Evolutionary conservation across 2,113 vertebrate genomes (phyloP), one percentile per base, ranked within the genome.

Genomic region (Chinchilla lanigera): DNA sequence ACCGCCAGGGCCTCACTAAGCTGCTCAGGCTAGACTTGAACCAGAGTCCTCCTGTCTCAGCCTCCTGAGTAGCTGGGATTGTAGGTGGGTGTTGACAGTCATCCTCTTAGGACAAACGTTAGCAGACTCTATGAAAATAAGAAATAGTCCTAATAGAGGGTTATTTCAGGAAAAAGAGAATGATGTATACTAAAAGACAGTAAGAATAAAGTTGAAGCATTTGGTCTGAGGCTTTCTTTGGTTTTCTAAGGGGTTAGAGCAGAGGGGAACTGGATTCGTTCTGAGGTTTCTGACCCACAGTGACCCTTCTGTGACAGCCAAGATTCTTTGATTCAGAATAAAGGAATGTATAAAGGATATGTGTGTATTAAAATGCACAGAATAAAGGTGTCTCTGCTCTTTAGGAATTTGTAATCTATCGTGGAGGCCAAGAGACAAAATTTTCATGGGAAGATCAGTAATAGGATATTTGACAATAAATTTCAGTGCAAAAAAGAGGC

Each of bases 341-440:
- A 56, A 56, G n/a, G 30, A 47, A 80, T 47, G 13, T 47, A 17
- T 78, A 87, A 77, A 56, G 30, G 22, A 22, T 22, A 4, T 63
- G 13, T 85, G 17, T 87, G 1, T 75, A 35, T 41, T 75, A 82
- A 93, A 50, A 67, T 65, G n/a, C 65, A 24, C 47, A 89, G 56
- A 93, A 54, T 81, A n/a, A 75, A 86, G 24, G 12, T 11, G 11
- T 75, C 35, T 91, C 33, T 86, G 47, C 19, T 58, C 13, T 93
- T 88, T 60, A 81, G 41, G 63, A 73, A 33, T 87, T 97, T 33
- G 41, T 35, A 82, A 54, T 92, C 44, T 93, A 7, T 91, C 47
- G 52, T 19, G 24, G 89, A 85, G 85, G 24, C 28, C 33, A 92
- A n/a, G 50, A 73, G 82, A 63, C 33, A 41, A 38, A 52, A 3